Conservation (phyloP, 2,113 vertebrate genomes). For the Amphiprion percula region DNA sequence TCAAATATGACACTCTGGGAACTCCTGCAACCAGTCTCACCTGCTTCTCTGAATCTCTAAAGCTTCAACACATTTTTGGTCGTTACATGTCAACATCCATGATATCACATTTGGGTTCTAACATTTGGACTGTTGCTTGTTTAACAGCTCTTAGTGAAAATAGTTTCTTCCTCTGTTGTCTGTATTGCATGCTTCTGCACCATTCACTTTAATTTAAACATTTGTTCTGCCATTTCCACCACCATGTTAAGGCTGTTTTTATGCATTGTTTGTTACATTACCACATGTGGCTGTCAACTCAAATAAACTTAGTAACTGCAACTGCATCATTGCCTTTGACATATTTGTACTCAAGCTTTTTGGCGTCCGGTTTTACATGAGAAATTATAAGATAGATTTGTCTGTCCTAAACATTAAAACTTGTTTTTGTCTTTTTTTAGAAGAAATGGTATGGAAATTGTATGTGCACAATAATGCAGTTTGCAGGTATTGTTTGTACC, state of each 20-base stretch:
- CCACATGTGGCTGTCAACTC: not conserved
- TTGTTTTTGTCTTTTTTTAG: no score
- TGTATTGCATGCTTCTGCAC: no score
- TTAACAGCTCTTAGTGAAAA: not conserved
- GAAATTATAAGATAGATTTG: no score
- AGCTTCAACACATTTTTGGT: slow-evolving; percentile 4
- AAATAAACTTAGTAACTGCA: no score
- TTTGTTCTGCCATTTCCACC: not conserved
- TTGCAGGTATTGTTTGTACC: no score
- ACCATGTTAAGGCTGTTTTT: no score
- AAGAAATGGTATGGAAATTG: no score
- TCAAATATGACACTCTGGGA: slow-evolving; percentile 30
- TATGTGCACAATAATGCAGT: no score
- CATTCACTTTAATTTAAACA: not conserved
- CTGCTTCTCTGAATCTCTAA: not conserved
- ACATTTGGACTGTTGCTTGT: not conserved
- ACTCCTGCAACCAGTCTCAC: not conserved
- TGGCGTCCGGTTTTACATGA: not conserved
- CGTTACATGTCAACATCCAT: slow-evolving; percentile 14
- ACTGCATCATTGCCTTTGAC: slow-evolving; percentile 1
- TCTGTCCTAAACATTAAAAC: slow-evolving; percentile 3
- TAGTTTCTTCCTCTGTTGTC: no score
- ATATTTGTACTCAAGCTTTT: slow-evolving; percentile 2
- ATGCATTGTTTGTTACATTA: no score
- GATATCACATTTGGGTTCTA: not conserved